Percentiles rank a stretch among this genome's conserved stretches.
Conservation (phyloP, 2,113 vertebrate genomes). For the Oreochromis tanganicae region DNA sequence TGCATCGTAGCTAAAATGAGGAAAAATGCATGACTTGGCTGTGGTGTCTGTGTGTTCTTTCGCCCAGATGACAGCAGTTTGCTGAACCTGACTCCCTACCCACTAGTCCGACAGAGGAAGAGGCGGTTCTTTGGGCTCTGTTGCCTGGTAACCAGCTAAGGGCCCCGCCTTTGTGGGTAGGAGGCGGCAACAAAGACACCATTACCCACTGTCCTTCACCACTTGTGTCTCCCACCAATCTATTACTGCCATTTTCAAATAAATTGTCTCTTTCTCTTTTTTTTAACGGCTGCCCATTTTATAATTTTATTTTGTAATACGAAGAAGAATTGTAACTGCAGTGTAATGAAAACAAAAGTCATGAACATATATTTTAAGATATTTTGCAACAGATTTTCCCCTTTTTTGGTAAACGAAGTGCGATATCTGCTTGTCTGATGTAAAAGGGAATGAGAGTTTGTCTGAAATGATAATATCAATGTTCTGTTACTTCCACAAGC, state of each 20-base stretch:
- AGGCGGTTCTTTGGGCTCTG: conserved; percentile 95
- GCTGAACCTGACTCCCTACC: conserved; percentile 93
- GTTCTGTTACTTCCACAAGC: conserved; percentile 33
- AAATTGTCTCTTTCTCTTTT: conserved; percentile 63
- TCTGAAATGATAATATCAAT: conserved; percentile 31
- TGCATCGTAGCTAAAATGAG: background rate
- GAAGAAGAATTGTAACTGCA: conserved; percentile 66
- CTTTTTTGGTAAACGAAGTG: conserved; percentile 50
- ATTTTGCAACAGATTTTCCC: conserved; percentile 58
- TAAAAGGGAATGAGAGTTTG: conserved; percentile 36
- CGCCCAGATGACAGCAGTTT: conserved; percentile 94
- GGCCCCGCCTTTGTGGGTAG: conserved; percentile 51
- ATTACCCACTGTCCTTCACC: conserved; percentile 67
- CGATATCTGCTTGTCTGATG: conserved; percentile 41
- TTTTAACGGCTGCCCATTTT: conserved; percentile 79
- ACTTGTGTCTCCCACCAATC: conserved; percentile 72
- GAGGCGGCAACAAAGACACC: conserved; percentile 64
- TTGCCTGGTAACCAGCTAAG: conserved; percentile 94
- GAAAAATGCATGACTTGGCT: background rate
- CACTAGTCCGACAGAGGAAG: conserved; percentile 93
- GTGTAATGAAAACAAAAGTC: conserved; percentile 64
- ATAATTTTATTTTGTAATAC: conserved; percentile 74
- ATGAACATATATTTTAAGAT: conserved; percentile 68
- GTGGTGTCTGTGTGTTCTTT: conserved; percentile 30
- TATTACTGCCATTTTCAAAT: conserved; percentile 76